Evolutionary conservation across 2,113 vertebrate species (phyloP).

Genomic region (Saimiri boliviensis): DNA sequence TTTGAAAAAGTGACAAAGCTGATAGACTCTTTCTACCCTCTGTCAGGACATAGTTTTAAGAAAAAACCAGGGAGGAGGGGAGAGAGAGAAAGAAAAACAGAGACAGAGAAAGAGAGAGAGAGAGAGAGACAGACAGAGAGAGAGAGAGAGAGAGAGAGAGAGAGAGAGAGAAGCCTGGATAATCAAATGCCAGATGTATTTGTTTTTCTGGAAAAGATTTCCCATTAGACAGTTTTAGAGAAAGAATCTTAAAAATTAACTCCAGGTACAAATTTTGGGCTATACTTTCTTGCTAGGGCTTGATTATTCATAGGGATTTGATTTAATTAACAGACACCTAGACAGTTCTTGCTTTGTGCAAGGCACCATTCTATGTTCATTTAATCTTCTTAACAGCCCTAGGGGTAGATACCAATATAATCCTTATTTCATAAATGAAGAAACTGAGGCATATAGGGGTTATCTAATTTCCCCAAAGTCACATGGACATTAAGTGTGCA

Average conservation of each 20-base stretch:
- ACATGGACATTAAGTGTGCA: not conserved
- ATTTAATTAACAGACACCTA: slow-evolving; percentile 4
- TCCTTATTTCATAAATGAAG: not conserved
- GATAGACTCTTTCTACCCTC: not conserved
- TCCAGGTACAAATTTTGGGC: slow-evolving; percentile 27
- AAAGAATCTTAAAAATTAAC: slow-evolving; percentile 24
- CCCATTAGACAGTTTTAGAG: not conserved
- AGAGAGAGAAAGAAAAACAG: not conserved
- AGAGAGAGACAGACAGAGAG: too few relatives aligned
- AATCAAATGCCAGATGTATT: not conserved
- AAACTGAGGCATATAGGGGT: not conserved
- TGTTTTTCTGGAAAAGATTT: slow-evolving; percentile 44
- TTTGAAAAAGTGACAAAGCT: not conserved
- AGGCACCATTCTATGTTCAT: not conserved
- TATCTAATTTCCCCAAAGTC: not conserved
- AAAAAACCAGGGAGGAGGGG: not conserved
- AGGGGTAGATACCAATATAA: not conserved
- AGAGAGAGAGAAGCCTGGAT: not conserved
- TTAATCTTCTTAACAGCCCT: slow-evolving; percentile 32
- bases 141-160: too few relatives aligned
- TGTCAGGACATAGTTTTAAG: not conserved
- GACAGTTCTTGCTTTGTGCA: not conserved
- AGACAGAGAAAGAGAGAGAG: too few relatives aligned
- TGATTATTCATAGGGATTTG: slow-evolving; percentile 34
- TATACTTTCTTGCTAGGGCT: not conserved